phyloP scores from a whole-genome alignment of 2,113 vertebrate genomes.

The Pipa parva region DNA sequence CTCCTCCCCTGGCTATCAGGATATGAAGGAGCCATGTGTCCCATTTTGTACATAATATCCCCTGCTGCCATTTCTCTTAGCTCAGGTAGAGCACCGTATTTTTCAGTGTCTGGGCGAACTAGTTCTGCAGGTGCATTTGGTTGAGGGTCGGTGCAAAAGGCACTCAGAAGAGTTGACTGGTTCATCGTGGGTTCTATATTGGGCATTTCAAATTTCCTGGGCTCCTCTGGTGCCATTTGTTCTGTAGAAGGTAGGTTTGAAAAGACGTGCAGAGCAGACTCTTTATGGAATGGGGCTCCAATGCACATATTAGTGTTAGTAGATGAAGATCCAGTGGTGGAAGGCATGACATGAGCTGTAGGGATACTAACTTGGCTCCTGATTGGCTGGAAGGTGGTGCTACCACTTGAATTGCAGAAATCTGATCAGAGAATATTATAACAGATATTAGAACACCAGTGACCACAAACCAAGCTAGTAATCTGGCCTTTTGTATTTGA shows the following conservation, averaged over 20 bases:
- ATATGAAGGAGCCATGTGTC: conserved; percentile 47
- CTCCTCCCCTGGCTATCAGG: conserved; percentile 60
- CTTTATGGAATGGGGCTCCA: conserved; percentile 51
- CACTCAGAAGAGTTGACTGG: conserved; percentile 76
- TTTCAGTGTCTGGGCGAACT: conserved; percentile 59
- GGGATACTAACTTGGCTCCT: conserved; percentile 88
- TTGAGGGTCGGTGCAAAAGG: conserved; percentile 71
- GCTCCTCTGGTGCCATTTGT: conserved; percentile 66
- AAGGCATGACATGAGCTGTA: conserved; percentile 97
- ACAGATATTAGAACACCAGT: not conserved
- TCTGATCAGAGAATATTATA: conserved; percentile 58
- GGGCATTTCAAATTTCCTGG: conserved; percentile 80
- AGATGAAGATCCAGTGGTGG: conserved; percentile 75
- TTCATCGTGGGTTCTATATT: conserved; percentile 82
- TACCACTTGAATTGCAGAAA: conserved; percentile 76
- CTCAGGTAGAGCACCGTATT: conserved; percentile 78
- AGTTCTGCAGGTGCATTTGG: conserved; percentile 67
- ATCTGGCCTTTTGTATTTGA: not conserved
- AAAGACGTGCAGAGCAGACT: conserved; percentile 58
- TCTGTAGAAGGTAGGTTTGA: conserved; percentile 71
- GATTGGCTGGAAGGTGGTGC: conserved; percentile 89
- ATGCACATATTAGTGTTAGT: conserved; percentile 62
- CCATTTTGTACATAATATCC: conserved; percentile 55
- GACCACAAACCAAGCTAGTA: not conserved
- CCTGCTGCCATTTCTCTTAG: conserved; percentile 54